These are phyloP conservation scores for Adelphocoris suturalis DNA, from an alignment of 2,888 invertebrate species.

Conservation along the genomic window DNA sequence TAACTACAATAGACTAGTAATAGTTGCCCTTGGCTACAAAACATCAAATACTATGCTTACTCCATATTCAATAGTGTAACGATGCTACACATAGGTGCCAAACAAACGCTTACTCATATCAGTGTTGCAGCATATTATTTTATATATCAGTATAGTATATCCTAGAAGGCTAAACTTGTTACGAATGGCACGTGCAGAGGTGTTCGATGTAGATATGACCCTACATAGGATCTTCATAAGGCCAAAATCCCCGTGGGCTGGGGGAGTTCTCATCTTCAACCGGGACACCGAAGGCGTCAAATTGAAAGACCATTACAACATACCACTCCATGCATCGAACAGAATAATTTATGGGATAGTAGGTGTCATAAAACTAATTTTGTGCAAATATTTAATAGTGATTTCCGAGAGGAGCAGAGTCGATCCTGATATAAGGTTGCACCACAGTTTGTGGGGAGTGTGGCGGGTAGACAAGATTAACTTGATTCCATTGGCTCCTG, in stretches of 20 bases:
- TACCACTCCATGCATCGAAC: not conserved
- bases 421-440: not conserved
- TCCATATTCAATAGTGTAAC: no score
- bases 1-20: no score
- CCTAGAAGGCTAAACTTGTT: no score
- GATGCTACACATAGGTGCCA: no score
- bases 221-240: conserved; percentile 17
- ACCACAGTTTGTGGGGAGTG: not conserved
- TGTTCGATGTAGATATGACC: conserved; percentile 6
- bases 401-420: conserved; percentile 14
- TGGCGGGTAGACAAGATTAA: conserved; percentile 21
- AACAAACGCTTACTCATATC: no score
- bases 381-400: conserved; percentile 29
- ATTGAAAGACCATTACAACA: not conserved
- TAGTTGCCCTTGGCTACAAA: no score
- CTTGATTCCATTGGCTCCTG: conserved; percentile 24
- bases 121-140: no score
- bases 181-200: not conserved
- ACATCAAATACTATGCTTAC: no score
- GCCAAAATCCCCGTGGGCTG: not conserved
- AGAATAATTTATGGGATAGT: not conserved
- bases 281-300: conserved; percentile 33
- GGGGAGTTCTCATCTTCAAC: not conserved
- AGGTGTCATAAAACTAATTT: not conserved
- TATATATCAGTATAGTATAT: no score